A percentile compares a stretch with the other conserved stretches of the same genome.
Conservation (phyloP, 2,113 vertebrate species). For the Cepphus grylle region DNA sequence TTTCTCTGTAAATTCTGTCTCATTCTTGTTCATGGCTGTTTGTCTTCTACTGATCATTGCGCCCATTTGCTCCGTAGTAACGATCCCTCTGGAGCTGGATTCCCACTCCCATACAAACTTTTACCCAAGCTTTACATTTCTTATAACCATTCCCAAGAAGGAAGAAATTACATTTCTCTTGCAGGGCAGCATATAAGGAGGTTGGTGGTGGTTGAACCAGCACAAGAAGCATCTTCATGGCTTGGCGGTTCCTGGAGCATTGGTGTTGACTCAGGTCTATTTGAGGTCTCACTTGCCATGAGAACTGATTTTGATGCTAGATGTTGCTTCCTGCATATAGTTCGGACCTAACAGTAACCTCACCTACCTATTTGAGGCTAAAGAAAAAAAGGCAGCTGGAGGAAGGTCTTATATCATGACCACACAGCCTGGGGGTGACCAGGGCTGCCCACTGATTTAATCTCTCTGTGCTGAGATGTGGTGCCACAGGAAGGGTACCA, state of each 20-base stretch:
- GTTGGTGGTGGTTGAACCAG: background rate
- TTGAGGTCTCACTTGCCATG: background rate
- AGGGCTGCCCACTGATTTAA: background rate
- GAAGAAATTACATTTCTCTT: background rate
- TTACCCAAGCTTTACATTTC: background rate
- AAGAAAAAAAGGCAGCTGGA: background rate
- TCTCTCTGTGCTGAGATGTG: background rate
- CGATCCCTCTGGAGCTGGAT: background rate
- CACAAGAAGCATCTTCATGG: background rate
- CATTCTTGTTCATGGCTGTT: background rate
- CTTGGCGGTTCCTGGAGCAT: background rate
- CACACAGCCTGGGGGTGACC: background rate
- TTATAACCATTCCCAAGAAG: background rate
- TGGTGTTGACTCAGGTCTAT: background rate
- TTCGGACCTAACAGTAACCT: background rate
- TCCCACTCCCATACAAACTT: background rate
- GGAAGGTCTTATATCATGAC: fast-evolving
- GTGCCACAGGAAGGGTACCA: background rate
- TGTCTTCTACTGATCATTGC: background rate
- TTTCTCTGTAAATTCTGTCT: background rate
- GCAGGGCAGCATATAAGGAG: background rate
- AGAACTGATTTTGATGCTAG: background rate
- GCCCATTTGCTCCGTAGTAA: background rate
- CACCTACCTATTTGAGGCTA: background rate
- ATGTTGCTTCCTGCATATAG: background rate